Evolutionary conservation across 2,113 vertebrate genomes (phyloP).

Genomic region (Coptodon rendalli): DNA sequence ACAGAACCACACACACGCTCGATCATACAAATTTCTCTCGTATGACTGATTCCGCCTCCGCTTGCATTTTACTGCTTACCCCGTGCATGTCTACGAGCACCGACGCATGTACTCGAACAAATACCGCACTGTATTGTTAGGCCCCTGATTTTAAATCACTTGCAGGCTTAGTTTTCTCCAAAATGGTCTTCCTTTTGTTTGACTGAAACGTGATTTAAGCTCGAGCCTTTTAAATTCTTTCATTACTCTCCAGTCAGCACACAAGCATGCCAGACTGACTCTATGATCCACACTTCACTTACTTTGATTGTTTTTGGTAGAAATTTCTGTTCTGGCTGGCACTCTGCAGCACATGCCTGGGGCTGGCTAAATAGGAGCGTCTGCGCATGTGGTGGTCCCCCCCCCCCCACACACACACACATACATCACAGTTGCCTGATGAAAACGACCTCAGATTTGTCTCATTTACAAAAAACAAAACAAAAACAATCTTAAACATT

Average conservation of each 20-base stretch:
- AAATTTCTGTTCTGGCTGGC: constrained; percentile 33
- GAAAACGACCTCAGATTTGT: not conserved
- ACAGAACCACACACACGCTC: not conserved
- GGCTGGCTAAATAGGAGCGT: not conserved
- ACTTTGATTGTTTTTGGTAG: constrained; percentile 52
- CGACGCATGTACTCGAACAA: not conserved
- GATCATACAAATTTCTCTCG: not conserved
- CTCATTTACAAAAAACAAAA: not conserved
- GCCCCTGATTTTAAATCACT: constrained; percentile 42
- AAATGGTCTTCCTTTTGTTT: constrained; percentile 47
- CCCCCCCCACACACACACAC: not conserved
- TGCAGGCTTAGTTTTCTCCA: constrained; percentile 30
- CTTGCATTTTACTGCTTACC: not conserved
- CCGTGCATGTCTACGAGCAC: not conserved
- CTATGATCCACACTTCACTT: constrained; percentile 43
- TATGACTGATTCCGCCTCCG: not conserved
- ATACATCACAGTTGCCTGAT: not conserved
- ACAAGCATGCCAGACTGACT: constrained; percentile 22
- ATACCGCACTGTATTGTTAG: not conserved
- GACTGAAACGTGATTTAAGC: constrained; percentile 40
- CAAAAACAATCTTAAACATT: not conserved
- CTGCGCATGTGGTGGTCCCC: not conserved
- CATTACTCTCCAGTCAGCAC: constrained; percentile 39
- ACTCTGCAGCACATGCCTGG: not conserved
- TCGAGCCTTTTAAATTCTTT: constrained; percentile 20